Evolutionary conservation across 2,888 invertebrate genomes (phyloP).

Genomic region (Pachydiplax longipennis): DNA sequence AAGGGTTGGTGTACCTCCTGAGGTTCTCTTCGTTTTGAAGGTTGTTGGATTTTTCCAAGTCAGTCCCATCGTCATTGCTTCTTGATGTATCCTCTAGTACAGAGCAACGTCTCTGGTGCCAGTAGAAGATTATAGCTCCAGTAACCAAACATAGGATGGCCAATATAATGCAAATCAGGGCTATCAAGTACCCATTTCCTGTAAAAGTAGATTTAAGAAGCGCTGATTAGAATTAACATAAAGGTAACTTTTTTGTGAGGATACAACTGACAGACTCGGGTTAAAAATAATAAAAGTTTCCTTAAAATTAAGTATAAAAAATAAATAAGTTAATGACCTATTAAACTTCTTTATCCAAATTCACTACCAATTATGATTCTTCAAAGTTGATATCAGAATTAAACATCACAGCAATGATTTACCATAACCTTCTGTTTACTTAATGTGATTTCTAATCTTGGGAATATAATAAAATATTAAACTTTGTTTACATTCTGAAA

Average conservation of each 20-base stretch:
- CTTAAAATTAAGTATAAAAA: too few species aligned
- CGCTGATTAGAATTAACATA: background rate
- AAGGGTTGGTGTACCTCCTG: slow-evolving; percentile 77
- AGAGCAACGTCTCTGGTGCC: slow-evolving; percentile 66
- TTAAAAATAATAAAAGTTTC: too few species aligned
- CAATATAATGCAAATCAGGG: slow-evolving; percentile 61
- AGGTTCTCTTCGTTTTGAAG: slow-evolving; percentile 90
- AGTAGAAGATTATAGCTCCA: slow-evolving; percentile 64
- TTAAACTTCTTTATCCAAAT: too few species aligned
- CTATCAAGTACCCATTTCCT: slow-evolving; percentile 59
- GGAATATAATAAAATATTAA: too few species aligned
- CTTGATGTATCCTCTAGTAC: slow-evolving; percentile 56
- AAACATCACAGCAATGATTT: too few species aligned
- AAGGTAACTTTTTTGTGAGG: too few species aligned
- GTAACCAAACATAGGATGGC: slow-evolving; percentile 60
- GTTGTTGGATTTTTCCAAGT: slow-evolving; percentile 83
- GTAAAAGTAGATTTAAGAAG: slow-evolving; percentile 32
- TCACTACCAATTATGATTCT: too few species aligned
- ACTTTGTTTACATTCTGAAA: too few species aligned
- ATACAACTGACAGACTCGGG: background rate
- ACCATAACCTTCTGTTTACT: too few species aligned
- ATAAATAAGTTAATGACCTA: too few species aligned
- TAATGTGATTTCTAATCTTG: too few species aligned
- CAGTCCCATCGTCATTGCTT: slow-evolving; percentile 46
- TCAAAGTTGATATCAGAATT: too few species aligned